phyloP scores from a whole-genome alignment of 2,113 vertebrate species.

The Sisor rabdophorus region DNA sequence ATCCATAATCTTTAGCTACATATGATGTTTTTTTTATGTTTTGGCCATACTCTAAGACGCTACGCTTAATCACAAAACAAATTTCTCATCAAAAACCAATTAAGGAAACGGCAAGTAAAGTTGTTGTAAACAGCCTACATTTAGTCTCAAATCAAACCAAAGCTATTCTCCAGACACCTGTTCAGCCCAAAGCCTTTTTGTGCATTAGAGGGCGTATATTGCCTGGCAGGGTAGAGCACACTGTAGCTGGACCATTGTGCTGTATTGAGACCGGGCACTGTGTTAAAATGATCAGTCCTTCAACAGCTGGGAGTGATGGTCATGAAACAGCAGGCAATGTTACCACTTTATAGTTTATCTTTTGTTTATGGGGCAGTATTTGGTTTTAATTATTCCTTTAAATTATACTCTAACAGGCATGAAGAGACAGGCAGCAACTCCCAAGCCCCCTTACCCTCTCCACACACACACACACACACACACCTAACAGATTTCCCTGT shows the following conservation, averaged over 20 bases:
- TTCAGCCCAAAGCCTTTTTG: slow-evolving; percentile 3
- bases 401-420: slow-evolving; percentile 99
- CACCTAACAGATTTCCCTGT: slow-evolving; percentile 69
- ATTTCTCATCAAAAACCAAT: background rate
- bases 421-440: slow-evolving; percentile 78
- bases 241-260: slow-evolving; percentile 66
- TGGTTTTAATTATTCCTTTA: slow-evolving; percentile 99
- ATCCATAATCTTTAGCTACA: background rate
- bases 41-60: too few species aligned
- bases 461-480: slow-evolving; percentile 46
- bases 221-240: background rate
- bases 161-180: slow-evolving; percentile 6
- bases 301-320: slow-evolving; percentile 94
- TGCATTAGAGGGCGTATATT: slow-evolving; percentile 22
- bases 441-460: slow-evolving; percentile 38
- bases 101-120: background rate
- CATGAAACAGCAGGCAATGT: slow-evolving; percentile 94
- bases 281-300: slow-evolving; percentile 90
- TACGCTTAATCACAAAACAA: background rate
- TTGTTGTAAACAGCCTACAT: background rate
- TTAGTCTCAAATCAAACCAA: background rate
- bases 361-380: slow-evolving; percentile 99
- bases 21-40: background rate
- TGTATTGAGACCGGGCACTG: slow-evolving; percentile 74
- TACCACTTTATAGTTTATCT: slow-evolving; percentile 98